These are phyloP conservation scores for Sminthurides aquaticus DNA, from an alignment of 2,888 invertebrate species.

Conservation along the genomic window DNA sequence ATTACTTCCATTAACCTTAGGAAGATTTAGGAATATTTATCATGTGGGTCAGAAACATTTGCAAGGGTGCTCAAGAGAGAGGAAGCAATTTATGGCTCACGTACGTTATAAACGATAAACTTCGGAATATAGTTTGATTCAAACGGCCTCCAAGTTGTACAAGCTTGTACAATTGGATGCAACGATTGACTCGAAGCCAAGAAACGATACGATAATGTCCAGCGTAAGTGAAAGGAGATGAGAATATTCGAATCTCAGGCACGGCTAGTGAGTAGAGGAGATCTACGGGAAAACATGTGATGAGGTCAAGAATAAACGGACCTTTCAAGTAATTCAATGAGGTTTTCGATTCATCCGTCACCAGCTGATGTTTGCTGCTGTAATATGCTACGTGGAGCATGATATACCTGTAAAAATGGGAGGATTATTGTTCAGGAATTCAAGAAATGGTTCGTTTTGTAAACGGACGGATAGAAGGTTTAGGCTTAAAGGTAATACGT, in stretches of 20 bases:
- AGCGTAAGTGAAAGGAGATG: conserved; percentile 12
- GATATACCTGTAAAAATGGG: conserved; percentile 17
- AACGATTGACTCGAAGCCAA: conserved; percentile 29
- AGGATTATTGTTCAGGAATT: not conserved
- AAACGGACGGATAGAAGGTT: no score
- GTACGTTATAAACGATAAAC: conserved; percentile 38
- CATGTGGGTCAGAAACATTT: not conserved
- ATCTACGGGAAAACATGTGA: conserved; percentile 35
- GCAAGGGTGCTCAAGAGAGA: no score
- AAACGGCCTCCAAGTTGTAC: conserved; percentile 25
- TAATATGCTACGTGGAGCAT: conserved; percentile 31
- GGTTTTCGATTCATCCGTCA: conserved; percentile 27
- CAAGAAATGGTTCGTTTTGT: not conserved
- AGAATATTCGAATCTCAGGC: not conserved
- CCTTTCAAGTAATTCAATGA: conserved; percentile 31
- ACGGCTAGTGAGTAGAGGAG: conserved; percentile 1
- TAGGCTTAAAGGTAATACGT: no score
- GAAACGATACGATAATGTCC: conserved; percentile 23
- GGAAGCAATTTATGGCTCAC: no score
- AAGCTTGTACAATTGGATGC: conserved; percentile 32
- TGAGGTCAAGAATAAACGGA: conserved; percentile 33
- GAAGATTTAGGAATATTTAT: no score
- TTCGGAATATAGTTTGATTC: conserved; percentile 30
- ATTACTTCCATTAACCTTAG: conserved; percentile 35
- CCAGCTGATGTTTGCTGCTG: conserved; percentile 26